Percentiles rank a stretch among this genome's conserved stretches.
Conservation (phyloP, 2,797 vertebrate genomes). For the Cichlasoma orientale region DNA sequence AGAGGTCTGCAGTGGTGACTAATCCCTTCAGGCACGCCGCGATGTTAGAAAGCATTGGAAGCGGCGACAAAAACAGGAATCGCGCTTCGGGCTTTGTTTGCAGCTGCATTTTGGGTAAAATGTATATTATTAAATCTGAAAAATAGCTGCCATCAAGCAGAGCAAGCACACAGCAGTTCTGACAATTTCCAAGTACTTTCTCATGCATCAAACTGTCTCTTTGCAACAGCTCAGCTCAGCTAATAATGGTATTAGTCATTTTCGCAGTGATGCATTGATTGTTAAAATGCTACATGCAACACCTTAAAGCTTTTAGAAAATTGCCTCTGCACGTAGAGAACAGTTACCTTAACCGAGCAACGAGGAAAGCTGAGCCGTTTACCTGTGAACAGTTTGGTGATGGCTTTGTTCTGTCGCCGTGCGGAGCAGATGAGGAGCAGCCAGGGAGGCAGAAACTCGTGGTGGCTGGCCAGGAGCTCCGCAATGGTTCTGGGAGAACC, state of each 20-base stretch:
- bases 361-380: neutral
- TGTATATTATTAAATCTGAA: slow-evolving; percentile 6
- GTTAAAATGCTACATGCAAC: neutral
- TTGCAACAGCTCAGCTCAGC: slow-evolving; percentile 5
- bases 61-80: neutral
- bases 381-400: slow-evolving; percentile 97
- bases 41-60: slow-evolving; percentile 31
- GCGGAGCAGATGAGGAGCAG: slow-evolving; percentile 95
- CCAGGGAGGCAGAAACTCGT: slow-evolving; percentile 97
- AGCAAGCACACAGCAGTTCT: neutral
- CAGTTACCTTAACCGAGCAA: neutral
- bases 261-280: slow-evolving; percentile 1
- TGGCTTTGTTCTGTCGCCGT: slow-evolving; percentile 94
- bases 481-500: slow-evolving; percentile 90
- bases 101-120: slow-evolving; percentile 13
- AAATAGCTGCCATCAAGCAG: neutral
- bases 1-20: slow-evolving; percentile 34
- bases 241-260: neutral
- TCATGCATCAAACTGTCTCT: slow-evolving; percentile 28
- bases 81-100: slow-evolving; percentile 16
- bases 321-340: neutral
- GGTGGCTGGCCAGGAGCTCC: slow-evolving; percentile 92
- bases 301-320: neutral
- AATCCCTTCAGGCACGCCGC: slow-evolving; percentile 42
- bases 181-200: slow-evolving; percentile 19